Evolutionary conservation across 2,888 invertebrate species (phyloP), one percentile per base, ranked within the genome.

Genomic region (Leptarthrus brevirostris): DNA sequence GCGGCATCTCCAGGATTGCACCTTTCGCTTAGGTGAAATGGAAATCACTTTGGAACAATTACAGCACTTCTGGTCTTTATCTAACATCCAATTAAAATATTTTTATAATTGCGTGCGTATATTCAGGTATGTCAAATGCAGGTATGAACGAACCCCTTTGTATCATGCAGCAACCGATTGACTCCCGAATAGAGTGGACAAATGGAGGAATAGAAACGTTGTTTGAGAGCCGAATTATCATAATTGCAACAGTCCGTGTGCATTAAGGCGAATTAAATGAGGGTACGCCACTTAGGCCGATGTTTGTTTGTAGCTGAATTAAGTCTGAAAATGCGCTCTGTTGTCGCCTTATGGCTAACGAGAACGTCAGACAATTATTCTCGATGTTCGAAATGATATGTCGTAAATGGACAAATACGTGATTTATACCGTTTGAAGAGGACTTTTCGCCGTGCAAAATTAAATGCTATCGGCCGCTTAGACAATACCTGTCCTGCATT

Each of bases 371-470:
- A 52, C 69, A 69, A 69, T 69, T 69, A 69, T 69, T 69, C 69
- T 34, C 69, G 69, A 69, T 69, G 69, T 34, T 52, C 52, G 6
- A 34, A 52, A 18, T 52, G 69, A 69, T 69, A 69, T 22, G 69
- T 69, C 52, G 69, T 52, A 54, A 71, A 71, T 56, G 56, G 72
- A 72, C 72, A 72, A 72, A 72, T 72, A 72, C 56, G 72, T 72
- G 72, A 72, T 72, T 72, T 72, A 72, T 72, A 71, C 66, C 49
- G 16, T 66, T 54, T 71, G 56, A 56, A 44, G 71, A 71, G 71
- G 71, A 44, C 40, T 71, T 56, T 71, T 24, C 71, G 16, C 14
- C 30, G 20, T 40, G 49, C 66, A 22, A 5, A 24, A 34, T 24
- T 26, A 16, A 49, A 24, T 18, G 12, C 24, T 14, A 47, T 36